Evolutionary conservation across 2,797 vertebrate species (phyloP), one percentile per base, ranked within the genome.

Genomic region (Danio kyathit): DNA sequence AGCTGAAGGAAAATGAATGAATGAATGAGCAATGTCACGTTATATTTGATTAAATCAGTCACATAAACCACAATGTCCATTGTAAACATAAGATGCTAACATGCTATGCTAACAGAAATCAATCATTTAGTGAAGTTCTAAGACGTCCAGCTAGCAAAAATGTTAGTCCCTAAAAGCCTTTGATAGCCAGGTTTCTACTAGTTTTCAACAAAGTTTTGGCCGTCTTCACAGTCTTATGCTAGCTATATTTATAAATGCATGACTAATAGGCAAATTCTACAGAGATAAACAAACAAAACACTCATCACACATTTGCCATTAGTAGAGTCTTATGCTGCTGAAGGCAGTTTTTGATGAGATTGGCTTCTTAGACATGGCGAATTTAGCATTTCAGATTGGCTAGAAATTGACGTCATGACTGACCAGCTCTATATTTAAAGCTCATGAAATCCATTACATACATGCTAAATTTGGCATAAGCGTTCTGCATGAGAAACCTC

Each of bases 351-450:
- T 43, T 44, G 2, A 65, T 9, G 14, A 61, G 11, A 60, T n/a
- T 29, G 19, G 19, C 10, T 56, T 21, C 38, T 44, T 69, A 29
- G n/a, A 44, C 7, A 72, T 10, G 56, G 56, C 0, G 0, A 74
- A 74, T 44, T 44, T 57, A 73, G 52, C 52, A n/a, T 60, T 74
- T 40, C 40, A 59, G 52, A 46, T 57, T 71, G n/a, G 13, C 41
- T 73, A 14, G 5, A 59, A 29, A 57, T 59, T 21, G 52, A 21
- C 12, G 0, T 72, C n/a, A 16, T 21, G n/a, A 21, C 7, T 59
- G 17, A 59, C 44, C 0, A 1, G 72, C 5, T 60, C 72, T 48
- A 46, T 74, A 60, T 74, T 60, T 60, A 74, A 38, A 74, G 71
- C 43, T 57, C 46, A 13, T 38, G 16, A 29, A 69, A 49, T 49